Percentiles rank a stretch among this genome's conserved stretches.
Conservation (phyloP, 2,888 invertebrate species). For the Gymnoscelis rufifasciata region DNA sequence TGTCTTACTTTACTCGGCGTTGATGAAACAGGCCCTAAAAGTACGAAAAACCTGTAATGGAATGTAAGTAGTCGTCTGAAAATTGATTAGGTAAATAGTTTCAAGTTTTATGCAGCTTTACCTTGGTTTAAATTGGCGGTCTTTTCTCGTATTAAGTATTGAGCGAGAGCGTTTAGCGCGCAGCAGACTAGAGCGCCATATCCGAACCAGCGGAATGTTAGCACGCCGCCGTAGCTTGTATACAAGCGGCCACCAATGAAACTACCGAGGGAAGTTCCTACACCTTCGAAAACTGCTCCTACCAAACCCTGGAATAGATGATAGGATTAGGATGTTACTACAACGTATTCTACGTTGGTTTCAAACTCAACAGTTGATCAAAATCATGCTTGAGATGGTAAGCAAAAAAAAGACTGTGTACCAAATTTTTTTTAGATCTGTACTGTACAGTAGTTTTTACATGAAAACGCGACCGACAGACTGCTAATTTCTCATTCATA, state of each 20-base stretch:
- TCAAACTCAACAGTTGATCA: no score
- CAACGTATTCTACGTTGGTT: no score
- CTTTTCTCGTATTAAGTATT: constrained; percentile 48
- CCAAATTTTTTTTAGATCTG: no score
- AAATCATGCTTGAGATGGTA: no score
- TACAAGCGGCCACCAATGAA: constrained; percentile 87
- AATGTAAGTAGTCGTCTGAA: neutral
- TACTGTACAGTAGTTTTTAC: no score
- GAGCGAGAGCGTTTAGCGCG: constrained; percentile 77
- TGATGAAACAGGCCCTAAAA: no score
- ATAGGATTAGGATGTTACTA: neutral
- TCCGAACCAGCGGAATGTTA: constrained; percentile 86
- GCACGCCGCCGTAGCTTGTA: constrained; percentile 80
- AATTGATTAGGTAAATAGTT: neutral
- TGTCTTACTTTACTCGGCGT: no score
- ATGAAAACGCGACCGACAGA: no score
- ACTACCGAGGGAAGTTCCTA: constrained; percentile 89
- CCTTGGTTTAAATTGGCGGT: constrained; percentile 45
- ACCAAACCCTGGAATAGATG: constrained; percentile 82
- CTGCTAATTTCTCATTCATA: no score
- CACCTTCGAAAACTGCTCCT: constrained; percentile 91
- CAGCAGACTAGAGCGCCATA: constrained; percentile 81
- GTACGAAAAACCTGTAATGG: no score
- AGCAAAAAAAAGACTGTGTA: no score
- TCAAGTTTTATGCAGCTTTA: constrained; percentile 36